Evolutionary conservation across 2,888 invertebrate genomes (phyloP), one percentile per base, ranked within the genome.

Genomic region (Melieria crassipennis): DNA sequence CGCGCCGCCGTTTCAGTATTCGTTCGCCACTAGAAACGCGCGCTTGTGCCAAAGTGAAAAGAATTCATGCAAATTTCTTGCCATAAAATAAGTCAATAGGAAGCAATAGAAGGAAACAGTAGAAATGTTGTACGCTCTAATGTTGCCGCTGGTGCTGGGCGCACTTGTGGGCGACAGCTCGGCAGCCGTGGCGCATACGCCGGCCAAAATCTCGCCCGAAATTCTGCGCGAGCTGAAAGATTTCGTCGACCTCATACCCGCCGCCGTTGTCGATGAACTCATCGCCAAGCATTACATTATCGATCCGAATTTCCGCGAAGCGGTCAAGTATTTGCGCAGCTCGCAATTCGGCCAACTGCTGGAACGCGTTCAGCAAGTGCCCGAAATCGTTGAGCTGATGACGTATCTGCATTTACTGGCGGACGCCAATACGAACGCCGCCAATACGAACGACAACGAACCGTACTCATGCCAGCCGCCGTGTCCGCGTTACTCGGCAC

Each of bases 291-390:
- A 84, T 70, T 78, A 78, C 77, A 9, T 83, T 30, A 61, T 78
- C 30, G 83, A 84, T 73, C 76, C 78, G 3, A 76, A 70, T 11
- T 84, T 84, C 65, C 83, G 82, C 61, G 80, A 78, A 57, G 82
- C 82, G 2, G 46, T 80, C 4, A 73, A 75, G 64, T 84, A 78
- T 77, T 67, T 84, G 65, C 71, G 77, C 56, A 81, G 83, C 73
- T 66, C 78, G 0, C 77, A 79, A 30, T 84, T 82, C 63, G 77
- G 70, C n/a, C 75, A 74, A 52, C 70, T 83, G 60, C 72, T 76
- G 45, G 71, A 73, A n/a, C 78, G 71, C 56, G 75, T 76, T 6
- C 79, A 84, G 46, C 71, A 76, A 68, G 63, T 83, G 56, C 84
- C 83, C 45, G 84, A 83, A 70, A 76, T 83, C 46, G 77, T 79